Evolutionary conservation across 2,797 vertebrate genomes (phyloP).

Genomic region (Lophius americanus): DNA sequence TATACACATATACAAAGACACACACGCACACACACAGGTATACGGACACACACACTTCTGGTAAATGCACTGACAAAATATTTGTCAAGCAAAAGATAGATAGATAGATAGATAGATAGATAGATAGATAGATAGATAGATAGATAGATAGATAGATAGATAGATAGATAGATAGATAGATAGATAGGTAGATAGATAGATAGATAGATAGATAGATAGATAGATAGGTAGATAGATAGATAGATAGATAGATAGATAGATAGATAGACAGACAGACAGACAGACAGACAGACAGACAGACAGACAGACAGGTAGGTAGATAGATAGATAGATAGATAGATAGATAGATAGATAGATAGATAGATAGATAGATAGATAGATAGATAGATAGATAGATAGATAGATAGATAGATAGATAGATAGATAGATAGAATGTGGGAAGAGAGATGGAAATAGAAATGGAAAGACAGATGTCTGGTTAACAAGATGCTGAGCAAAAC

Average conservation of each 20-base stretch:
- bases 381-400: not conserved
- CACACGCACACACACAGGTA: constrained; percentile 6
- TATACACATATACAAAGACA: constrained; percentile 3
- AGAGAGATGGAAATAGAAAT: constrained; percentile 60
- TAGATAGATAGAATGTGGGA: constrained; percentile 14
- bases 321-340: not conserved
- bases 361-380: constrained; percentile 4
- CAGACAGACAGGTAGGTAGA: not conserved
- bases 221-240: not conserved
- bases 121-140: not conserved
- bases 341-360: constrained; percentile 15
- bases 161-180: not conserved
- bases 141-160: not conserved
- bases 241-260: not conserved
- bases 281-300: constrained; percentile 2
- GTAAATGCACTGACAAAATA: constrained; percentile 1
- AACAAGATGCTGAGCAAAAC: constrained; percentile 86
- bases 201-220: constrained; percentile 3
- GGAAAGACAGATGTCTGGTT: constrained; percentile 79
- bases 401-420: not conserved
- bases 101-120: constrained; percentile 9
- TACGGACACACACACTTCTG: too few species aligned
- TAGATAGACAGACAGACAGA: constrained; percentile 13
- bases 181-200: too few species aligned
- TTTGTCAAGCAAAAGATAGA: constrained; percentile 11